Conservation (phyloP, 2,113 vertebrate genomes). For the Cranoglanis bouderius region DNA sequence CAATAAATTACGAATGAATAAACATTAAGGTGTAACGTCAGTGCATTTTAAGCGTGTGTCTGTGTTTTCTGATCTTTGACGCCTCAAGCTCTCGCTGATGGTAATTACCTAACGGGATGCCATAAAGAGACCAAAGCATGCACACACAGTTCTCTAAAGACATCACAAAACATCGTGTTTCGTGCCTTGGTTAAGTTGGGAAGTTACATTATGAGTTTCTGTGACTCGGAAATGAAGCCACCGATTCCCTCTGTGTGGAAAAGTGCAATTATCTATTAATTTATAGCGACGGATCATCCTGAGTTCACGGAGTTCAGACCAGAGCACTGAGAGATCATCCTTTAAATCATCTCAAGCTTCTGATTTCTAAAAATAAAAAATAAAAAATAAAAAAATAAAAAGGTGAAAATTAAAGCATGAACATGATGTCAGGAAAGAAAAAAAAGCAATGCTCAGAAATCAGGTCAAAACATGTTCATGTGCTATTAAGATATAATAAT, state of each 20-base stretch:
- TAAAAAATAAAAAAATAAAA: too few relatives aligned
- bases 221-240: background rate
- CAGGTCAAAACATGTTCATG: background rate
- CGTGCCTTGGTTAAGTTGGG: background rate
- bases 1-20: conserved; percentile 6
- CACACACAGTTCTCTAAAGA: background rate
- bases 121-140: background rate
- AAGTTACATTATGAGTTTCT: background rate
- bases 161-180: background rate
- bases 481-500: background rate
- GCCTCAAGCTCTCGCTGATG: background rate
- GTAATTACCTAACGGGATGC: background rate
- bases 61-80: background rate
- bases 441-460: background rate
- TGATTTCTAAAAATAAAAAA: background rate
- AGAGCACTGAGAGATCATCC: background rate
- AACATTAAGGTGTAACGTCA: conserved; percentile 18
- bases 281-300: background rate
- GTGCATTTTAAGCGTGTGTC: background rate
- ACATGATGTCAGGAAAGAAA: background rate
- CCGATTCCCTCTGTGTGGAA: background rate
- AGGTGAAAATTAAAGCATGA: background rate
- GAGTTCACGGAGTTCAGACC: background rate
- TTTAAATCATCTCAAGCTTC: background rate
- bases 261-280: background rate